phyloP scores from a whole-genome alignment of 2,888 invertebrate species.

The Apodemia duryi region DNA sequence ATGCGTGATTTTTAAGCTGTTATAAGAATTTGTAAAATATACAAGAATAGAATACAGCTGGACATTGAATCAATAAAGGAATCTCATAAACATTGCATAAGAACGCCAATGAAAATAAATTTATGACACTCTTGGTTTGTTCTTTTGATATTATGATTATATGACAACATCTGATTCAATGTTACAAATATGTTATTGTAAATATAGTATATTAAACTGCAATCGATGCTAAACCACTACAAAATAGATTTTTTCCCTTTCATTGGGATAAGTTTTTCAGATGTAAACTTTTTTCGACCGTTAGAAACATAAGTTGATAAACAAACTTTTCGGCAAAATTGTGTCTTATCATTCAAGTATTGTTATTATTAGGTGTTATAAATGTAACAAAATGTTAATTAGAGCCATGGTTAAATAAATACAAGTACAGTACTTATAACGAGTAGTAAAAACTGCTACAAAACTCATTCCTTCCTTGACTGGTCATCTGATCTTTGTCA shows the following conservation, averaged over 20 bases:
- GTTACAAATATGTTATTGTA: neutral
- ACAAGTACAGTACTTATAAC: no score
- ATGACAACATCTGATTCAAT: neutral
- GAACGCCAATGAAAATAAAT: no score
- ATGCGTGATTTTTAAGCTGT: neutral
- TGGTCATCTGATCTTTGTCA: no score
- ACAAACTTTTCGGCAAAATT: neutral
- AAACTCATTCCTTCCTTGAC: no score
- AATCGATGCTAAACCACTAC: neutral
- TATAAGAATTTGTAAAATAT: no score
- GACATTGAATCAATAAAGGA: no score
- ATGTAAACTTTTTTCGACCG: neutral
- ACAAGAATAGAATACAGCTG: no score
- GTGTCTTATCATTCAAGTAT: neutral
- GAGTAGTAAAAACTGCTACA: no score
- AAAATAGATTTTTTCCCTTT: slow-evolving; percentile 4
- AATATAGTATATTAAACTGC: neutral
- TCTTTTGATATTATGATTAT: neutral
- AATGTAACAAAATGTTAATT: neutral
- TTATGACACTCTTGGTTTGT: no score
- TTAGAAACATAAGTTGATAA: neutral
- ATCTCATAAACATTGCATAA: no score
- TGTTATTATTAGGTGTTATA: no score
- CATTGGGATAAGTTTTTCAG: slow-evolving; percentile 8
- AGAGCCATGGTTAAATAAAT: neutral